Percentiles rank a stretch among this genome's conserved stretches.
phyloP scores from a whole-genome alignment of 2,888 invertebrate species.

The Mythimna albipuncta region DNA sequence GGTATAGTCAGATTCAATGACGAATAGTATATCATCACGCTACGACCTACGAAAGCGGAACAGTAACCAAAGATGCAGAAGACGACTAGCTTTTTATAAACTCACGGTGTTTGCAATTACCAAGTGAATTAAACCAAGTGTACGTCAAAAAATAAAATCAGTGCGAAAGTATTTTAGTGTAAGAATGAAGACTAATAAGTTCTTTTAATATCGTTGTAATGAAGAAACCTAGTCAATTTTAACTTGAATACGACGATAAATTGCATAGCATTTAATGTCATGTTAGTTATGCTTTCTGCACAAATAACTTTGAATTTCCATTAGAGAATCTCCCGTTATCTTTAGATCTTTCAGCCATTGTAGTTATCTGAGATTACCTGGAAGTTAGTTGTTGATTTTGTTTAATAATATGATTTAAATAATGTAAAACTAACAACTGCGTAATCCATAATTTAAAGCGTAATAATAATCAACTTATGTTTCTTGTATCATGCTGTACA shows the following conservation, averaged over 20 bases:
- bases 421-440: slow-evolving; percentile 37
- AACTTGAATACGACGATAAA: slow-evolving; percentile 27
- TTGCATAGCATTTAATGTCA: slow-evolving; percentile 49
- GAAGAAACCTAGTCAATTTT: slow-evolving; percentile 57
- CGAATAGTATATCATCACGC: no score
- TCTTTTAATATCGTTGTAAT: slow-evolving; percentile 31
- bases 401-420: not conserved
- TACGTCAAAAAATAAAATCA: not conserved
- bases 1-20: no score
- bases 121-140: not conserved
- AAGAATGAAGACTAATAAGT: slow-evolving; percentile 20
- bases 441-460: slow-evolving; percentile 24
- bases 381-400: slow-evolving; percentile 49
- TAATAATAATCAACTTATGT: slow-evolving; percentile 39
- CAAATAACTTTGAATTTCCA: slow-evolving; percentile 29
- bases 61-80: no score
- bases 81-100: not conserved
- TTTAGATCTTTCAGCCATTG: not conserved
- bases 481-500: slow-evolving; percentile 28
- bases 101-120: slow-evolving; percentile 1
- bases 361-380: slow-evolving; percentile 13
- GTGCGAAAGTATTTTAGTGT: slow-evolving; percentile 16
- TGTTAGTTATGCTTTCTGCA: slow-evolving; percentile 33
- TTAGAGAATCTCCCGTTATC: slow-evolving; percentile 20
- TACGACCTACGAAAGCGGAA: no score